Percentiles rank a stretch among this genome's conserved stretches.
phyloP scores from a whole-genome alignment of 35 echinoderm and acorn worm genomes.

The Strongylocentrotus purpuratus region DNA sequence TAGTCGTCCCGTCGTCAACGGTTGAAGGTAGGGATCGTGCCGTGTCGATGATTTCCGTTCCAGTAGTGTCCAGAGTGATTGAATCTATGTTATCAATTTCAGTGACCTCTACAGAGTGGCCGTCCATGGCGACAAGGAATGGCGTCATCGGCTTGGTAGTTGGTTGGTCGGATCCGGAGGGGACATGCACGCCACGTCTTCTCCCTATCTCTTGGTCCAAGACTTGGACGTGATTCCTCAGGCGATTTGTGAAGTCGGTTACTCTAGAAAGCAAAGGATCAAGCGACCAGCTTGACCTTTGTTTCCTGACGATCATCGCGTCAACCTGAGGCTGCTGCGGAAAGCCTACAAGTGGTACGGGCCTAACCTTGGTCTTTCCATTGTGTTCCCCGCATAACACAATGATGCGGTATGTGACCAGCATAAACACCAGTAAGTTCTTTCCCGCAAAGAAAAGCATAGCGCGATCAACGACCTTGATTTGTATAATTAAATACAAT shows the following conservation, averaged over 20 bases:
- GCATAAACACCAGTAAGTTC: constrained; percentile 73
- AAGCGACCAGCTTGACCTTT: background rate
- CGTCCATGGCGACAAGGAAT: background rate
- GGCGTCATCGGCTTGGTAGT: background rate
- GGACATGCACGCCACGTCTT: background rate
- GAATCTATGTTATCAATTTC: background rate
- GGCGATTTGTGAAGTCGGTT: background rate
- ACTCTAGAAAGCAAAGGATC: background rate
- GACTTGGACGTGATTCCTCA: background rate
- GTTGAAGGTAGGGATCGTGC: background rate
- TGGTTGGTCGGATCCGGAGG: background rate
- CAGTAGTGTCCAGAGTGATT: background rate
- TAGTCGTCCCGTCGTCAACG: background rate
- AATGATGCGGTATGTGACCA: constrained; percentile 75
- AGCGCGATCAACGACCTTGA: constrained; percentile 73
- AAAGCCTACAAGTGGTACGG: background rate
- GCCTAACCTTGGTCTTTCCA: background rate
- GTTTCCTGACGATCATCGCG: background rate
- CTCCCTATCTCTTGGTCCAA: background rate
- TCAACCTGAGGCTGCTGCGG: background rate
- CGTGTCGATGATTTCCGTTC: background rate
- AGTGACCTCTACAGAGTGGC: background rate
- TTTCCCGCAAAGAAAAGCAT: constrained; percentile 94
- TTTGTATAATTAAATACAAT: constrained; percentile 72
- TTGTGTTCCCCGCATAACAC: constrained; percentile 46